Conservation (phyloP, 2,113 vertebrate species). For the Brachirus orientalis region DNA sequence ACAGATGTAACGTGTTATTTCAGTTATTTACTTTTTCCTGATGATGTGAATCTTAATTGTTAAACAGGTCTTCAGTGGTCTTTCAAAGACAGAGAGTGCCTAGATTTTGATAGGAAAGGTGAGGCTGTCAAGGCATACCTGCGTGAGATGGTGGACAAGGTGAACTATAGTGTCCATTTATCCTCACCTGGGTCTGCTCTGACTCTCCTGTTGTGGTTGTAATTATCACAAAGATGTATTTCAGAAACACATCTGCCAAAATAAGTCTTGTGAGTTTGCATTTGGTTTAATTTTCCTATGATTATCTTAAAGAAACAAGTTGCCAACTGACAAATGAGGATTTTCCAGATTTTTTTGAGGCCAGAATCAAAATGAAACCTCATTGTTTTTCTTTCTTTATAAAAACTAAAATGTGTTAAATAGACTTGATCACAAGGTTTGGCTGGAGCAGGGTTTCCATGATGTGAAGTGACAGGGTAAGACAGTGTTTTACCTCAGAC, state of each 20-base stretch:
- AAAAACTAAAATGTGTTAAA: not conserved
- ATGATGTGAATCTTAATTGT: not conserved
- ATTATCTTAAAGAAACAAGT: not conserved
- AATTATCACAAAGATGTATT: not conserved
- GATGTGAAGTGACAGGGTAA: slow-evolving; percentile 56
- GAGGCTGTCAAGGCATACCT: slow-evolving; percentile 62
- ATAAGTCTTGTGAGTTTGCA: not conserved
- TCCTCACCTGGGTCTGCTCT: slow-evolving; percentile 51
- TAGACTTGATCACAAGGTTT: slow-evolving; percentile 21
- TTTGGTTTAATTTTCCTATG: not conserved
- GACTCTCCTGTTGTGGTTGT: not conserved
- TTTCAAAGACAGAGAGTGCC: not conserved
- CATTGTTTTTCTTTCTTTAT: not conserved
- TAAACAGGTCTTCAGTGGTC: not conserved
- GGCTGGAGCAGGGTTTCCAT: slow-evolving; percentile 10
- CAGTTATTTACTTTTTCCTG: too few species aligned
- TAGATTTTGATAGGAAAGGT: slow-evolving; percentile 27
- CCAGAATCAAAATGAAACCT: not conserved
- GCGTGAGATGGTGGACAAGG: slow-evolving; percentile 68
- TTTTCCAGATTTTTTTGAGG: too few species aligned
- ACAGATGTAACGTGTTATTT: not conserved
- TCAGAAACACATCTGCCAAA: not conserved
- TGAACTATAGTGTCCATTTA: slow-evolving; percentile 64
- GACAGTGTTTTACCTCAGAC: slow-evolving; percentile 57
- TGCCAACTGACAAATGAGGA: too few species aligned